Evolutionary conservation across 2,888 invertebrate species (phyloP).

Genomic region (Papilio elwesi): DNA sequence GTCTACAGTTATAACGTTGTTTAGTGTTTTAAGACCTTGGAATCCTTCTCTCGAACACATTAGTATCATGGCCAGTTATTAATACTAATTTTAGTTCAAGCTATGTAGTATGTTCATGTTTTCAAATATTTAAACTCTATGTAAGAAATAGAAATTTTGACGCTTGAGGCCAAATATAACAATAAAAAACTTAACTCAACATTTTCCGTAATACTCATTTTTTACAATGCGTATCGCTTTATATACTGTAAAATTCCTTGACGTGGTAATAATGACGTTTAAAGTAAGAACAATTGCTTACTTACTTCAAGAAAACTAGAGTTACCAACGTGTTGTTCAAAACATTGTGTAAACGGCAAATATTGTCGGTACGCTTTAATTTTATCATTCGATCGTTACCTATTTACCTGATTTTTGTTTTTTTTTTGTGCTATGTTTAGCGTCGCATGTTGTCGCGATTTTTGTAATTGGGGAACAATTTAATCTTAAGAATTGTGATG

Average conservation of each 20-base stretch:
- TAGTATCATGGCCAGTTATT: slow-evolving; percentile 80
- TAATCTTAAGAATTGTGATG: slow-evolving; percentile 81
- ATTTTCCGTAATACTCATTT: slow-evolving; percentile 64
- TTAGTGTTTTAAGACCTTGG: slow-evolving; percentile 56
- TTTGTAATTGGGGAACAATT: slow-evolving; percentile 79
- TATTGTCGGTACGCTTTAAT: slow-evolving; percentile 76
- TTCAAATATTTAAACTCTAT: slow-evolving; percentile 54
- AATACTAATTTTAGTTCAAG: slow-evolving; percentile 72
- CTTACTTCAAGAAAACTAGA: slow-evolving; percentile 70
- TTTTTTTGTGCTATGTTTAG: slow-evolving; percentile 68
- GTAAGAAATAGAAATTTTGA: slow-evolving; percentile 26
- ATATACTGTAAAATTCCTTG: slow-evolving; percentile 34
- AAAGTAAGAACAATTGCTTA: slow-evolving; percentile 35
- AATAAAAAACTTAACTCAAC: slow-evolving; percentile 40
- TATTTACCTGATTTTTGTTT: slow-evolving; percentile 78
- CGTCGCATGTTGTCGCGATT: slow-evolving; percentile 68
- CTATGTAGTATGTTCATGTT: slow-evolving; percentile 54
- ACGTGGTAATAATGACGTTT: slow-evolving; percentile 45
- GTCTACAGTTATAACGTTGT: slow-evolving; percentile 42
- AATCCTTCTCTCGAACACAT: slow-evolving; percentile 68
- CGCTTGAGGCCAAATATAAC: slow-evolving; percentile 31
- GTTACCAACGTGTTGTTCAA: slow-evolving; percentile 82
- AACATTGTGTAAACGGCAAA: slow-evolving; percentile 68
- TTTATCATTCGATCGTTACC: slow-evolving; percentile 77
- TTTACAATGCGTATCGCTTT: slow-evolving; percentile 50